These are phyloP conservation scores for Dasypus novemcinctus DNA, from an alignment of 2,113 vertebrate genomes.

Conservation along the genomic window DNA sequence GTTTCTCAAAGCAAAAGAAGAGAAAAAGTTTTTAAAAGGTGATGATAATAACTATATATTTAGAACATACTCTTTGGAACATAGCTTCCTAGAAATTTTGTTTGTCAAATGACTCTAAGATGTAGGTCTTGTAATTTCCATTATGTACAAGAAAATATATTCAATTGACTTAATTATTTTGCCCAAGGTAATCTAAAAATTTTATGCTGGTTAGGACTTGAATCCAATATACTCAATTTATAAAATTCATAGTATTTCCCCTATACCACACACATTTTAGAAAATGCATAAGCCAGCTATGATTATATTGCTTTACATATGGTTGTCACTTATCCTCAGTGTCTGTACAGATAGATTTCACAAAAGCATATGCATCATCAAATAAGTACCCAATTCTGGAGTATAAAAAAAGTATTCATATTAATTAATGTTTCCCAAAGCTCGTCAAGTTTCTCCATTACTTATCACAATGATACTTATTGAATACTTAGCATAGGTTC, in stretches of 20 bases:
- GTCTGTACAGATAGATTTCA: too few relatives aligned
- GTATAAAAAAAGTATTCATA: not conserved
- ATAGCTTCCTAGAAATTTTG: not conserved
- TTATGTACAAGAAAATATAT: not conserved
- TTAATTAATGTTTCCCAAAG: not conserved
- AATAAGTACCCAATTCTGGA: not conserved
- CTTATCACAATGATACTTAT: not conserved
- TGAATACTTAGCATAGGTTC: too few relatives aligned
- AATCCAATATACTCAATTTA: too few relatives aligned
- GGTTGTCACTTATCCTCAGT: not conserved
- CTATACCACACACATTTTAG: too few relatives aligned
- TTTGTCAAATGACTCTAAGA: not conserved
- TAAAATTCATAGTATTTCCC: too few relatives aligned
- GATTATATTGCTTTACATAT: not conserved
- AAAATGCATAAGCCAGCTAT: not conserved
- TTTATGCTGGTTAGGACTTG: not conserved
- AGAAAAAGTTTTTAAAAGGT: not conserved
- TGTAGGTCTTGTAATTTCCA: not conserved
- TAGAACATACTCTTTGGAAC: not conserved
- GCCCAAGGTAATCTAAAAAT: not conserved
- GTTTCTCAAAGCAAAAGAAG: too few relatives aligned
- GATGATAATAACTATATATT: not conserved
- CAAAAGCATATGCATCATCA: not conserved
- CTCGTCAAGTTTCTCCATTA: not conserved
- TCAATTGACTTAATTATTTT: not conserved